phyloP scores from a whole-genome alignment of 2,888 invertebrate genomes.

The Caenorhabditis japonica region DNA sequence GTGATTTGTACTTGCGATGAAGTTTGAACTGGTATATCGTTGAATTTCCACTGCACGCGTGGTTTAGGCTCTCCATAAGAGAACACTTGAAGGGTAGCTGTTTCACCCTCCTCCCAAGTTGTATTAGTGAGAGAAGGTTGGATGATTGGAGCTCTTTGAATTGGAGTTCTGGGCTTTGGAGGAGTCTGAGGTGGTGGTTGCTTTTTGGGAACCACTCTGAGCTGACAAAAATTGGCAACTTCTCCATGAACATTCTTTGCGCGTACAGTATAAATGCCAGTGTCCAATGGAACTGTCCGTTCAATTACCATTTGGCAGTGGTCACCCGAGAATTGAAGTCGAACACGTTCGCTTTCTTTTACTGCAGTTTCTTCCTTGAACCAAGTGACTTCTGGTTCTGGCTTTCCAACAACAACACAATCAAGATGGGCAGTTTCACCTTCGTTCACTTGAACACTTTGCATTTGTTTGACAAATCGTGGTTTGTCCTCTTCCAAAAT shows the following conservation, averaged over 20 bases:
- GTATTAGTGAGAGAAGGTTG: conserved; percentile 72
- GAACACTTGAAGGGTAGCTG: conserved; percentile 67
- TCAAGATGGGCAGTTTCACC: conserved; percentile 79
- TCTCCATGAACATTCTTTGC: conserved; percentile 82
- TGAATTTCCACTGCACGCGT: conserved; percentile 72
- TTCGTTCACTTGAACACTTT: conserved; percentile 79
- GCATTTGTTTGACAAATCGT: conserved; percentile 70
- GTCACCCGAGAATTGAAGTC: conserved; percentile 85
- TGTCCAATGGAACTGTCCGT: conserved; percentile 58
- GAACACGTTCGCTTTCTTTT: conserved; percentile 87
- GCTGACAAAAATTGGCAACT: conserved; percentile 72
- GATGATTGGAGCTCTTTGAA: conserved; percentile 64
- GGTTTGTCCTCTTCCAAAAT: conserved; percentile 79
- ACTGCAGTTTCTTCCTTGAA: conserved; percentile 87
- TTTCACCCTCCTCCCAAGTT: conserved; percentile 69
- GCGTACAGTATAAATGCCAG: conserved; percentile 78
- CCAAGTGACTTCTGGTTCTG: conserved; percentile 82
- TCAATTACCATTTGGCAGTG: conserved; percentile 82
- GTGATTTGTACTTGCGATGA: conserved; percentile 56
- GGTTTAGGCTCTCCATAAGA: conserved; percentile 73
- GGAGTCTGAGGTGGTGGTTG: conserved; percentile 47
- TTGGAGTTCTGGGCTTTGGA: conserved; percentile 48
- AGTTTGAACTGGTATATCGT: conserved; percentile 65
- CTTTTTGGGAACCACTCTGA: conserved; percentile 62
- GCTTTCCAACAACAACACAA: conserved; percentile 79